These are phyloP conservation scores for Sciurus niger DNA, from an alignment of 2,113 vertebrate genomes.

Conservation along the genomic window DNA sequence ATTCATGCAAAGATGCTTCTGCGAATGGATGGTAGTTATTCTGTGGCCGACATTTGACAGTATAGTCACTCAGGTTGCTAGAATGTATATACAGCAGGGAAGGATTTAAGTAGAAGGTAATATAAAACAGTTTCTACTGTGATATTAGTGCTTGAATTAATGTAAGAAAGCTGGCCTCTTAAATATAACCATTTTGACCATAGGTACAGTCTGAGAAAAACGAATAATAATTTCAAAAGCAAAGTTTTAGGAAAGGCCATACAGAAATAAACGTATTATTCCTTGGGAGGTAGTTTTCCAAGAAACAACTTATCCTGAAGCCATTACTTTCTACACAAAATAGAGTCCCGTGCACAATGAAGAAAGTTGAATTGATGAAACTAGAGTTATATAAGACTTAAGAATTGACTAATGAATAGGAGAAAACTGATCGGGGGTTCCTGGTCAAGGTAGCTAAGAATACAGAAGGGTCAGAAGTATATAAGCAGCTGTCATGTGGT, in stretches of 20 bases:
- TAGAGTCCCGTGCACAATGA: background rate
- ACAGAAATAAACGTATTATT: background rate
- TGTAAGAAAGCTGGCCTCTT: background rate
- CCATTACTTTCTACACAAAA: background rate
- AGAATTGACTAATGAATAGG: background rate
- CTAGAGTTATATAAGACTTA: background rate
- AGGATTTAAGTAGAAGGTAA: background rate
- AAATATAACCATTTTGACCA: background rate
- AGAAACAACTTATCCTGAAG: background rate
- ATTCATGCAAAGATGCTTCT: background rate
- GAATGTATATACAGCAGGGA: background rate
- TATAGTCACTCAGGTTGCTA: fast-evolving
- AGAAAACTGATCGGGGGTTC: background rate
- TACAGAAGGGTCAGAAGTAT: background rate
- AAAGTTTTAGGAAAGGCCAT: background rate
- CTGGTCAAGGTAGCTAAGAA: background rate
- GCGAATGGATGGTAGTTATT: background rate
- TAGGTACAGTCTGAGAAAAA: background rate
- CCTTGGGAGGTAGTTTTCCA: background rate
- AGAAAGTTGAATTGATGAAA: background rate
- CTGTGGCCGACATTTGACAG: background rate
- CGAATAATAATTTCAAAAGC: background rate
- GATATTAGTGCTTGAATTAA: background rate
- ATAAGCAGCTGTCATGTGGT: fast-evolving
- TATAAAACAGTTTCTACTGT: background rate